A percentile compares a stretch with the other conserved stretches of the same genome.
These are phyloP conservation scores for Steinernema feltiae DNA, from an alignment of 1,140 invertebrate species.

Conservation along the genomic window DNA sequence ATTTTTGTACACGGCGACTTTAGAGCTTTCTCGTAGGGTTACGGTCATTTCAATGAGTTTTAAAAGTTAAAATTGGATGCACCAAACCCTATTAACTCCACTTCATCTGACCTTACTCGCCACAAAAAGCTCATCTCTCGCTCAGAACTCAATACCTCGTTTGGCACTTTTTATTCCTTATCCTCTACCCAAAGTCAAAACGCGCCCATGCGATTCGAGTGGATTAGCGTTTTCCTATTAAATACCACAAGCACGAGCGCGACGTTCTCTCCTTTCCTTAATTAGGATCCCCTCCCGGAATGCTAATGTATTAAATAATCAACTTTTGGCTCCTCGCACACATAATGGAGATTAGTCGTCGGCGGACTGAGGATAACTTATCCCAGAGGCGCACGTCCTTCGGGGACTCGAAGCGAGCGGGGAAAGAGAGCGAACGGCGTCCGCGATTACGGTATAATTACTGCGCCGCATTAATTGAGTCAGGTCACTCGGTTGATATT, in stretches of 20 bases:
- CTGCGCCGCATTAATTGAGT: constrained; percentile 1
- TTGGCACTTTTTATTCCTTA: background rate
- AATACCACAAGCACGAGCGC: background rate
- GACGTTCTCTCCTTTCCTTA: constrained; percentile 9
- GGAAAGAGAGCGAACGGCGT: background rate
- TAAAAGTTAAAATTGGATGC: no score
- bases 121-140: no score
- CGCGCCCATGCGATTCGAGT: background rate
- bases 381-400: background rate
- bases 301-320: constrained; percentile 15
- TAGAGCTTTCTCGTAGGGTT: no score
- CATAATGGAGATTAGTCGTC: constrained; percentile 13
- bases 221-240: constrained; percentile 14
- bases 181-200: background rate
- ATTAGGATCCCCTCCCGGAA: constrained; percentile 13
- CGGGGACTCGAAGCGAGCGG: background rate
- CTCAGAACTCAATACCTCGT: no score
- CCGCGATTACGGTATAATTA: constrained; percentile 13
- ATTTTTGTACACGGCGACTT: no score
- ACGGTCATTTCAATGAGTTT: no score
- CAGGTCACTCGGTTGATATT: constrained; percentile 4
- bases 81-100: no score
- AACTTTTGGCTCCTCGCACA: constrained; percentile 5
- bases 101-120: background rate
- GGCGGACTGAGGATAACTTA: constrained; percentile 9